Conservation (phyloP, 1,140 invertebrate genomes). For the Solenopsis fugax region DNA sequence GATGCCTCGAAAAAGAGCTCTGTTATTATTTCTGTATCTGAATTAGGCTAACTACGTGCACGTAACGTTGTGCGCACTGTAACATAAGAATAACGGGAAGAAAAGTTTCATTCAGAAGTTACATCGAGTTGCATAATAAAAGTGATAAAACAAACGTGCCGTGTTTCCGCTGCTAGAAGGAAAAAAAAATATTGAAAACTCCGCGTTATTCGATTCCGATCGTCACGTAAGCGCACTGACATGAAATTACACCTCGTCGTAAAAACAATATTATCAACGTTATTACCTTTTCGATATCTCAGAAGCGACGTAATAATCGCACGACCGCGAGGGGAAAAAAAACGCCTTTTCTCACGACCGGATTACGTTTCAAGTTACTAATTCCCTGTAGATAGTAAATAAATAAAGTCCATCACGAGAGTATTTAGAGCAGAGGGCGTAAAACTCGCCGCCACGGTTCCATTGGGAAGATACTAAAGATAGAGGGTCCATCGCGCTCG, state of each 20-base stretch:
- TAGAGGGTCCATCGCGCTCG: background rate
- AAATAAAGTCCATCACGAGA: conserved; percentile 68
- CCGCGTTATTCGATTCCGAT: background rate
- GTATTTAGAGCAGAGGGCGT: conserved; percentile 54
- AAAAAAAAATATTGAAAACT: background rate
- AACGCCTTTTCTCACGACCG: background rate
- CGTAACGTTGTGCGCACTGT: background rate
- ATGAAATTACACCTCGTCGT: background rate
- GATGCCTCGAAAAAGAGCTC: background rate
- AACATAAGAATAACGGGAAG: background rate
- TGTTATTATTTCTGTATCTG: background rate
- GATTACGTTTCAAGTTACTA: conserved; percentile 33
- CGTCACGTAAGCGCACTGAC: background rate
- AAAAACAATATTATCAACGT: background rate
- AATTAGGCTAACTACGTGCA: background rate
- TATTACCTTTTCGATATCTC: conserved; percentile 31
- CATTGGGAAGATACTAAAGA: background rate
- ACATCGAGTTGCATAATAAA: conserved; percentile 20
- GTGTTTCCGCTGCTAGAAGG: background rate
- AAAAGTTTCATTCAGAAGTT: background rate
- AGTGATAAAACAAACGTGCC: background rate
- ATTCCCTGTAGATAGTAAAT: conserved; percentile 67
- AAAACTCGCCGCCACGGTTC: background rate
- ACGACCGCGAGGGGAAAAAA: background rate
- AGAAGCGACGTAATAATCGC: conserved; percentile 11